Percentiles rank a stretch among this genome's conserved stretches.
phyloP scores from a whole-genome alignment of 2,113 vertebrate species.

The Datnioides undecimradiatus region DNA sequence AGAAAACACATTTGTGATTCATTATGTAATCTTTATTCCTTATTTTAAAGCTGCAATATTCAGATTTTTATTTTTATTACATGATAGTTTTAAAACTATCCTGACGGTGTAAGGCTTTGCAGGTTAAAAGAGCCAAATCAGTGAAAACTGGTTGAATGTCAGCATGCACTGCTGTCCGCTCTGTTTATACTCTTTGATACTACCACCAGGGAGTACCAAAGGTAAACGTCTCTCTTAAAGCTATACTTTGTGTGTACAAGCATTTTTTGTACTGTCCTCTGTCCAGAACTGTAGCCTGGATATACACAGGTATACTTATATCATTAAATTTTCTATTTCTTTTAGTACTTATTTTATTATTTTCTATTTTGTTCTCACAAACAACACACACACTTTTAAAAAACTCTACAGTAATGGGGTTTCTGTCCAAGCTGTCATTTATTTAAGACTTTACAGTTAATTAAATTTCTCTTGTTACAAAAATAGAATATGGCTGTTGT shows the following conservation, averaged over 20 bases:
- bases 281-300: no score
- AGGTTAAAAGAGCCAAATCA: no score
- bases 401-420: conserved; percentile 56
- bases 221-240: no score
- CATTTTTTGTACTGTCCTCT: no score
- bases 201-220: background rate
- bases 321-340: no score
- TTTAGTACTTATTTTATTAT: no score
- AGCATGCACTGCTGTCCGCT: background rate
- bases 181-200: background rate
- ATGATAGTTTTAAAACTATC: no score
- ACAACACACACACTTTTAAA: conserved; percentile 30
- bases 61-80: background rate
- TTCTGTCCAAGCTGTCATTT: conserved; percentile 83
- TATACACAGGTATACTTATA: no score
- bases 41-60: background rate
- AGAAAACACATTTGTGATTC: background rate
- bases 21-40: background rate
- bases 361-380: no score
- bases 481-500: conserved; percentile 82
- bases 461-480: conserved; percentile 83
- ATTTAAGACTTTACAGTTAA: conserved; percentile 86
- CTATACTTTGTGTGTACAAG: no score
- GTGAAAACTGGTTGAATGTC: no score
- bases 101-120: background rate